A percentile compares a stretch with the other conserved stretches of the same genome.
Evolutionary conservation across 2,797 vertebrate species (phyloP).

Genomic region (Glossophaga mutica): DNA sequence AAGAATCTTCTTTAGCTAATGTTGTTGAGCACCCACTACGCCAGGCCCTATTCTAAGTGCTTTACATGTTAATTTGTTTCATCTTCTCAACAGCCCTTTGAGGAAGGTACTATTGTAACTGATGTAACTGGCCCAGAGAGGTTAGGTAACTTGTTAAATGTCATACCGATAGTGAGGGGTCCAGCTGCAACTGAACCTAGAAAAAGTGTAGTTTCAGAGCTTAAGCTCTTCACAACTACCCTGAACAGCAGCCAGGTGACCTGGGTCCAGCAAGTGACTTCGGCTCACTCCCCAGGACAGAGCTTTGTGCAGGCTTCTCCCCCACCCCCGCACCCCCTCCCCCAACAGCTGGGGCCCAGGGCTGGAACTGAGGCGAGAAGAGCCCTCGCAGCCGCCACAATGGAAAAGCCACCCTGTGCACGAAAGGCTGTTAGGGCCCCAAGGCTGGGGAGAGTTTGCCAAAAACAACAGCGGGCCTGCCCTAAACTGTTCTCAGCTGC

Average conservation of each 20-base stretch:
- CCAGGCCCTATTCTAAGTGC: not conserved
- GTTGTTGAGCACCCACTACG: not conserved
- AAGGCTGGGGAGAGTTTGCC: not conserved
- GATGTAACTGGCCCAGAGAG: not conserved
- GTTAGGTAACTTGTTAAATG: not conserved
- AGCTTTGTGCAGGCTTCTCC: not conserved
- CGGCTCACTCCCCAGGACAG: not conserved
- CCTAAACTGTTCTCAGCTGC: not conserved
- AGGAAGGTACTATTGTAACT: not conserved
- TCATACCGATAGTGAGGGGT: not conserved
- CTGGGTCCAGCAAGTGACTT: not conserved
- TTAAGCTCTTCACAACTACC: not conserved
- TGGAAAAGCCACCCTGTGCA: not conserved
- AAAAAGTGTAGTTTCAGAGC: not conserved
- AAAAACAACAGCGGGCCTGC: not conserved
- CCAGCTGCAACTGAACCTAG: not conserved
- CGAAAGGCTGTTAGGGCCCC: not conserved
- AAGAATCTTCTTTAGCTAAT: not conserved
- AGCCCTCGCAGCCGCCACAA: not conserved
- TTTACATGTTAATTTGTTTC: not conserved
- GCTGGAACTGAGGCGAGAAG: not conserved
- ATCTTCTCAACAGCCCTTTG: not conserved
- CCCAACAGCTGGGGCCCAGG: not conserved
- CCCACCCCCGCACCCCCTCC: accelerated
- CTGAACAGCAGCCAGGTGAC: not conserved